Evolutionary conservation across 2,113 vertebrate species (phyloP).

Genomic region (Acrocephalus arundinaceus): DNA sequence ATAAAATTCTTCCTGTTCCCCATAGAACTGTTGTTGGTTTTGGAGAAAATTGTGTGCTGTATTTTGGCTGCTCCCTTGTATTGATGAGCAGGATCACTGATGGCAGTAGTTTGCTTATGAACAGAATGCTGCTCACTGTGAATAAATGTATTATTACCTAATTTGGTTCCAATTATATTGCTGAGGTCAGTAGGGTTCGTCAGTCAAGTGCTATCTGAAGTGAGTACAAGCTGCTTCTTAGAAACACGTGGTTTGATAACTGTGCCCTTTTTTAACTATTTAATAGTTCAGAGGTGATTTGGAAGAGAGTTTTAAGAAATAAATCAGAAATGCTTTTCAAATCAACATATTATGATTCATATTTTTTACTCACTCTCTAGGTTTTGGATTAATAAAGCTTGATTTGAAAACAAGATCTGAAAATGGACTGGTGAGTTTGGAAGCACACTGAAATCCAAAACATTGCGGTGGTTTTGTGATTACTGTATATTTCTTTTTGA

Average conservation of each 20-base stretch:
- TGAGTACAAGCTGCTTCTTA: neutral
- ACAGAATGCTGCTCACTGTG: neutral
- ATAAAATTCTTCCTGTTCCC: neutral
- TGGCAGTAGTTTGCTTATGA: neutral
- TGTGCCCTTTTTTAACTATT: neutral
- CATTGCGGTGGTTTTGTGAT: neutral
- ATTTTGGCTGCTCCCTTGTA: neutral
- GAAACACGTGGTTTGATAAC: neutral
- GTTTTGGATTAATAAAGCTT: slow-evolving; percentile 95
- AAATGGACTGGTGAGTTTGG: slow-evolving; percentile 92
- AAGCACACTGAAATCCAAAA: neutral
- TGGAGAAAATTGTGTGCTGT: neutral
- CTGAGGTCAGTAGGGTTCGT: neutral
- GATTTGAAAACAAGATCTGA: slow-evolving; percentile 97
- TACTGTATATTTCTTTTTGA: neutral
- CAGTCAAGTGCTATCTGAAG: neutral
- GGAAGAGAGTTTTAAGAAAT: neutral
- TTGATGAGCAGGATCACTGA: neutral
- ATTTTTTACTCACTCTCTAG: slow-evolving; percentile 70
- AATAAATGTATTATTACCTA: neutral
- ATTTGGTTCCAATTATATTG: neutral
- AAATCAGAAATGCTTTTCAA: neutral
- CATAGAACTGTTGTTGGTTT: neutral
- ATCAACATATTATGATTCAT: neutral
- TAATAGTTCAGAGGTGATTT: neutral